Percentiles rank a stretch among this genome's conserved stretches.
Conservation (phyloP, 1,140 invertebrate species). For the Tetramorium simillimum region DNA sequence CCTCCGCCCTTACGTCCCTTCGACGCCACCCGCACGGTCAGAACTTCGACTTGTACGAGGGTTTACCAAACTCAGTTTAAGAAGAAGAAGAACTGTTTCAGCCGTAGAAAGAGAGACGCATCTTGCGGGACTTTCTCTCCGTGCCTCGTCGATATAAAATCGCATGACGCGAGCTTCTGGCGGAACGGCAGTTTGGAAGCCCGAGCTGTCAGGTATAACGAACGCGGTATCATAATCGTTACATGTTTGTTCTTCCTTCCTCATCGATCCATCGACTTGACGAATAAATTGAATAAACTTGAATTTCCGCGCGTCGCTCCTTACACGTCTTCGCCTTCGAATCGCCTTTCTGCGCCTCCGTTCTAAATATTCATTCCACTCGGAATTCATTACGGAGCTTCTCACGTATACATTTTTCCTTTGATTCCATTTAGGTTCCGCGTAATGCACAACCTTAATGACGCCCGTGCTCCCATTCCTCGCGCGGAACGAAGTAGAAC, state of each 20-base stretch:
- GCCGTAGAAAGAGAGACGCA: slow-evolving; percentile 74
- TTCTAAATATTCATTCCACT: slow-evolving; percentile 34
- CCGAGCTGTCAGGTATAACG: slow-evolving; percentile 71
- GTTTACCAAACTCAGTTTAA: slow-evolving; percentile 85
- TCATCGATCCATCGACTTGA: slow-evolving; percentile 29
- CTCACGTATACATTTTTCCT: slow-evolving; percentile 10
- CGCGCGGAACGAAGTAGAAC: background rate
- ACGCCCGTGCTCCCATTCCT: slow-evolving; percentile 25
- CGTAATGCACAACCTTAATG: slow-evolving; percentile 12
- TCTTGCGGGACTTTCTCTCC: slow-evolving; percentile 73
- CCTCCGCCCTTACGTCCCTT: slow-evolving; percentile 77
- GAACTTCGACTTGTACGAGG: slow-evolving; percentile 84
- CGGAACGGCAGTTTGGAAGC: slow-evolving; percentile 78
- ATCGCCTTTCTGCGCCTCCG: background rate
- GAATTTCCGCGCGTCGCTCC: background rate
- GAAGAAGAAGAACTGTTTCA: slow-evolving; percentile 83
- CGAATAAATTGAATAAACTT: background rate
- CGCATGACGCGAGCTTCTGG: slow-evolving; percentile 73
- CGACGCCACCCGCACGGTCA: slow-evolving; percentile 79
- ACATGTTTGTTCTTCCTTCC: slow-evolving; percentile 15
- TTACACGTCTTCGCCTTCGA: background rate
- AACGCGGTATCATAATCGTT: slow-evolving; percentile 64
- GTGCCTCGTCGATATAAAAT: slow-evolving; percentile 80
- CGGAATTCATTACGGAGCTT: slow-evolving; percentile 37
- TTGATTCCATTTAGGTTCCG: background rate